Conservation (phyloP, 2,888 invertebrate species). For the Balanococcus diminutus region DNA sequence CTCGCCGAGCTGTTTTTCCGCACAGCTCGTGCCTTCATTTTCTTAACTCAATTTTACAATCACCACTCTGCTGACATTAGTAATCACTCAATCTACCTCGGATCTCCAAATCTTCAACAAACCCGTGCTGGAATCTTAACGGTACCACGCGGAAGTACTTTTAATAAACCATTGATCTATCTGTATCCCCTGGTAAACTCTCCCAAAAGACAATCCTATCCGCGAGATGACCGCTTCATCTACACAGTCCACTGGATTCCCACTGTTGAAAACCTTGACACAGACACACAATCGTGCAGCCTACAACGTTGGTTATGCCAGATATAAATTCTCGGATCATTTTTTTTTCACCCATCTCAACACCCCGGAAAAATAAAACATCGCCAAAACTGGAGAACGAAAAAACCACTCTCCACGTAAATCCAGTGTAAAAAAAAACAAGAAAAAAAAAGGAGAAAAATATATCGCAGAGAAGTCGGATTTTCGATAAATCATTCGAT, state of each 20-base stretch:
- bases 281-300: background rate
- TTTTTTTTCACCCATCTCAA: background rate
- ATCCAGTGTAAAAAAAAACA: background rate
- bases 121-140: background rate
- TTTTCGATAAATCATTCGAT: constrained; percentile 41
- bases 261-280: background rate
- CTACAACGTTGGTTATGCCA: background rate
- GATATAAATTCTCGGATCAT: background rate
- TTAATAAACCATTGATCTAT: background rate
- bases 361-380: constrained; percentile 11
- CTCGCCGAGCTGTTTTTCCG: background rate
- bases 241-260: background rate
- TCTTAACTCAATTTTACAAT: background rate
- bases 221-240: background rate
- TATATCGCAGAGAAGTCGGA: background rate
- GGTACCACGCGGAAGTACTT: background rate
- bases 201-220: background rate
- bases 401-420: background rate
- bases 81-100: too few species aligned
- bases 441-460: background rate
- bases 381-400: background rate
- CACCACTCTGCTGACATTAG: background rate
- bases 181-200: background rate
- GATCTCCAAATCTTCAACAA: background rate
- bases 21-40: too few species aligned